phyloP scores from a whole-genome alignment of 2,797 vertebrate genomes.

The Artibeus jamaicensis region DNA sequence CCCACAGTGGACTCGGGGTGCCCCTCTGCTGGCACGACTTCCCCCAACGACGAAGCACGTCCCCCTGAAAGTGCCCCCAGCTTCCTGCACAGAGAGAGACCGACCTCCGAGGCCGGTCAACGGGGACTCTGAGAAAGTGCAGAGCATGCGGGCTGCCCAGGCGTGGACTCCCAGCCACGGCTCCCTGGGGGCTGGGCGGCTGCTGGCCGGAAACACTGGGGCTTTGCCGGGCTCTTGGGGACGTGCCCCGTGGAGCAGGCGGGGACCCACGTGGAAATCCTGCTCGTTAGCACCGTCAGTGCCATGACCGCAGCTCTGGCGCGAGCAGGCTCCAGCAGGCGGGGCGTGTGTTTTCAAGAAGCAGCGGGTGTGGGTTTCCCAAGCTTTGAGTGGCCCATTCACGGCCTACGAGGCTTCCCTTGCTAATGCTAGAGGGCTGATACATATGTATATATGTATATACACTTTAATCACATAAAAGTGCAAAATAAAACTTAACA shows the following conservation, averaged over 20 bases:
- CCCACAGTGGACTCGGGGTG: rapidly evolving
- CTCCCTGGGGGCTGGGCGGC: no score
- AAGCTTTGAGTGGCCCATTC: background rate
- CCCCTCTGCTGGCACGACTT: rapidly evolving
- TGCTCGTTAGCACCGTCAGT: no score
- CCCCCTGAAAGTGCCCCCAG: background rate
- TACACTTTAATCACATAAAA: background rate
- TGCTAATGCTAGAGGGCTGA: rapidly evolving
- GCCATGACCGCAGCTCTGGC: no score
- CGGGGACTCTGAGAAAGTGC: rapidly evolving
- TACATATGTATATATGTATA: rapidly evolving
- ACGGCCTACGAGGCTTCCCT: background rate
- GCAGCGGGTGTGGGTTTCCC: rapidly evolving
- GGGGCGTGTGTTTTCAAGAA: rapidly evolving
- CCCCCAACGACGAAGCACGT: rapidly evolving
- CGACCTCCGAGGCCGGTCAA: rapidly evolving
- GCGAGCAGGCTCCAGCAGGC: rapidly evolving
- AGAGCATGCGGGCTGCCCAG: no score
- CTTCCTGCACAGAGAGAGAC: background rate
- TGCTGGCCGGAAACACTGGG: no score
- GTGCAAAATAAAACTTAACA: background rate
- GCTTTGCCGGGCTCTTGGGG: no score
- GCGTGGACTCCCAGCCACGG: no score
- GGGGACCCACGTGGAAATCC: no score
- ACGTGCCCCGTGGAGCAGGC: no score